Base-by-base conservation (phyloP, 23 tunicate genomes). In the Oikopleura dioica region DNA sequence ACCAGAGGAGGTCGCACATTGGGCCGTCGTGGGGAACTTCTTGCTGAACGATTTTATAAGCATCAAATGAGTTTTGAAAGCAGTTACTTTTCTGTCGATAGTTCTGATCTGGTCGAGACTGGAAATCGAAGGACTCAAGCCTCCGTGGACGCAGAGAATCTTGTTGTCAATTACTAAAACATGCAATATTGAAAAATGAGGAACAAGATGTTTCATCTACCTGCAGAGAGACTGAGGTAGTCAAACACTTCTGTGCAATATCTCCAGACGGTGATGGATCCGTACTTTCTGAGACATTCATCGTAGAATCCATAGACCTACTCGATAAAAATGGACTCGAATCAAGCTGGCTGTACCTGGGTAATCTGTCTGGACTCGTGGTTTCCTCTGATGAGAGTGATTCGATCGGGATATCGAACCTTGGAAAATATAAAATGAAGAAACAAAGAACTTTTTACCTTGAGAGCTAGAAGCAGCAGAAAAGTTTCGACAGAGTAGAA, bases 241-340 rank as follows among this genome's bases (percentile, higher is more conserved):
- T 91, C 97, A 80, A 91, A 91, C 1, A 91, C 97, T 80, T 91
- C 85, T 26, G 97, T 91, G 79, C 92, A 91, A 68, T 91, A 91
- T 36, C 97, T 76, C 97, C 97, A 91, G 26, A 89, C 97, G 76
- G 85, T 91, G 1, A 89, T 89, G 69, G 85, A 84, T 0, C 97
- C 97, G 76, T 91, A 91, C 38, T 91, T 91, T 33, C 82, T 82
- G 32, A 84, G 92, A 51, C 97, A 91, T 37, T 91, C 97, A 79
- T 91, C 97, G 36, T 91, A 91, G 51, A 91, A 91, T 21, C 97
- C 97, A 80, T 91, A 91, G 33, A 91, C 94, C 35, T 29, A 68
- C 9, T 9, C 9, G 21, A 44, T 44, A 68, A 29, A 9, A 68
- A 68, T 12, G 12, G 12, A 9, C 21, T 5, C 75, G 23, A 68